Conservation (phyloP, 2,113 vertebrate genomes). For the Cephalopterus ornatus region DNA sequence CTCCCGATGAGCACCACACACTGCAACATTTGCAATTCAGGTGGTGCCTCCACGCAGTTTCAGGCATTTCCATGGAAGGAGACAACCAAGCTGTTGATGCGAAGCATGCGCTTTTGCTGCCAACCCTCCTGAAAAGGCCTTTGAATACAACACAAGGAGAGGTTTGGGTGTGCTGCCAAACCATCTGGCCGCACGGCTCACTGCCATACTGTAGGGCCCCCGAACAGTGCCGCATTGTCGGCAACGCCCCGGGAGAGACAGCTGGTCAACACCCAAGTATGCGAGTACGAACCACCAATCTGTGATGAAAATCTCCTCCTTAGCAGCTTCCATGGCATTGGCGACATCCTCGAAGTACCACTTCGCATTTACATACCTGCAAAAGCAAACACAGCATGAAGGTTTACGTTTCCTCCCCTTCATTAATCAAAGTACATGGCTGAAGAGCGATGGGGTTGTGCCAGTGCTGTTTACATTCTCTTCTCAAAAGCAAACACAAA, state of each 20-base stretch:
- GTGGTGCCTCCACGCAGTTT: background rate
- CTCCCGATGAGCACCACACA: background rate
- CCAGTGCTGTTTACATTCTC: background rate
- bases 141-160: conserved; percentile 32
- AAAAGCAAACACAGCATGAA: conserved; percentile 1
- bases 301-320: conserved; percentile 97
- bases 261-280: background rate
- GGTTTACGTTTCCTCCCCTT: background rate
- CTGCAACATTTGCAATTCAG: background rate
- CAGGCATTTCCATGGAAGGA: conserved; percentile 4
- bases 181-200: conserved; percentile 31
- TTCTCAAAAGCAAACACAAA: background rate
- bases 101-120: conserved; percentile 37
- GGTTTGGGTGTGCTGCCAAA: conserved; percentile 59
- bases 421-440: background rate
- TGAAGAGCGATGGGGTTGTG: background rate
- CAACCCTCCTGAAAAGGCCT: conserved; percentile 63
- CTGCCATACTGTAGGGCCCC: conserved; percentile 37
- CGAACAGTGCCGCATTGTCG: background rate
- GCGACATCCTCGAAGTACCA: conserved; percentile 94
- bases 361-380: conserved; percentile 94
- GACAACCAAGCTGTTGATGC: conserved; percentile 24
- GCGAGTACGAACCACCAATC: conserved; percentile 92
- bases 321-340: conserved; percentile 89
- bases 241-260: background rate